Conservation (phyloP, 2,888 invertebrate species). For the Bombylius discolor region DNA sequence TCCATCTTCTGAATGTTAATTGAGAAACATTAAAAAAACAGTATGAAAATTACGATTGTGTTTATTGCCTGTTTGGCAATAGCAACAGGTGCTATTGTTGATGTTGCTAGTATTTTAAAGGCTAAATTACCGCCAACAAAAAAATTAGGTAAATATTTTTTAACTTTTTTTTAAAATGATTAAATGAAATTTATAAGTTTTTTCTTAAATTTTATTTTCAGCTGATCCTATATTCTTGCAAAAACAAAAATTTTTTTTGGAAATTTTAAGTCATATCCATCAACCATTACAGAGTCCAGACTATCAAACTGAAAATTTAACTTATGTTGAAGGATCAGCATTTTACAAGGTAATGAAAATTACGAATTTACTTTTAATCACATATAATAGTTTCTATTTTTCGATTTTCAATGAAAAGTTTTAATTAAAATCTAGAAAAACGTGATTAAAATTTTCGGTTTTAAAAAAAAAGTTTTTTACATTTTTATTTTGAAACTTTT, state of each 20-base stretch:
- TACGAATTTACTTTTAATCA: too few species aligned
- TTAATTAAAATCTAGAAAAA: too few species aligned
- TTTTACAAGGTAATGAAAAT: constrained; percentile 4
- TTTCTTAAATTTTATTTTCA: neutral
- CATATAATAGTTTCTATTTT: too few species aligned
- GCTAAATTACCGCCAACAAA: neutral
- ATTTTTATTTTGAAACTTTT: too few species aligned
- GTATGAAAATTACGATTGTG: constrained; percentile 40
- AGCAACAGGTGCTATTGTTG: neutral
- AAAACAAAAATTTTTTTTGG: constrained; percentile 36
- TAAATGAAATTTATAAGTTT: too few species aligned
- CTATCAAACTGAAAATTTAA: neutral
- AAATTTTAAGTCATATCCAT: constrained; percentile 14
- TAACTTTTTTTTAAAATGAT: neutral
- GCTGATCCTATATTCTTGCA: constrained; percentile 36
- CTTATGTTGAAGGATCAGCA: constrained; percentile 4
- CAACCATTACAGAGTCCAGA: constrained; percentile 7
- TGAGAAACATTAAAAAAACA: neutral
- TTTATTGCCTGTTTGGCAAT: constrained; percentile 28
- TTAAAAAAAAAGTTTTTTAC: too few species aligned
- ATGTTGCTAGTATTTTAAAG: neutral
- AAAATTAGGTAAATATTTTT: neutral
- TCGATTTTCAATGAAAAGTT: too few species aligned
- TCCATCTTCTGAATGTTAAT: too few species aligned
- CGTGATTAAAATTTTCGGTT: too few species aligned